Base-by-base conservation (phyloP, 1,140 invertebrate genomes). In the Zophobas morio region DNA sequence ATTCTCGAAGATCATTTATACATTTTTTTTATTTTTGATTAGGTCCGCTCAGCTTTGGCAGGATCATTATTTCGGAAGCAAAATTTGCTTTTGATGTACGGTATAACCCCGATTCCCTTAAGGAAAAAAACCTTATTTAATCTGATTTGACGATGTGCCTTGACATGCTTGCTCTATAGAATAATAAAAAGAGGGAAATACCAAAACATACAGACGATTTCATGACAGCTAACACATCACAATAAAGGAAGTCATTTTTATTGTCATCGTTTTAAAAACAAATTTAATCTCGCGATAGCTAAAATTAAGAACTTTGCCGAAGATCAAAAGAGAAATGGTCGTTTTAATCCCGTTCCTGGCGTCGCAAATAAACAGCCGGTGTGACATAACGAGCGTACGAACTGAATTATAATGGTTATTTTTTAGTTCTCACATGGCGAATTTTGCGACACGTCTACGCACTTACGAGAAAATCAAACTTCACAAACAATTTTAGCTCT, bases 61-160 rank as follows among this genome's bases (percentile, higher is more conserved):
- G 2, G 53, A 35, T 39, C 33, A 66, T 66, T 42, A 66, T 66
- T 66, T 66, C 37, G 42, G 39, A n/a, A 42, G 60, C n/a, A 33
- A 66, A 66, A 20, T 66, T 66, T 66, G 60, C 42, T 37, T 66
- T 34, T 53, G 49, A 53, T 53, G 20, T 53, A 32, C 6, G n/a
- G 37, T 60, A 60, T 60, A 39, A 60, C 32, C 35, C 36, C 5
- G 35, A 60, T 2, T 39, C 56, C 56, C 56, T 60, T 2, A 35
- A 39, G 56, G 56, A 6, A 32, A 32, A 35, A 60, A 60, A 40
- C 39, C 39, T 42, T 51, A 42, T 66, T 66, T 66, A 66, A 33
- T 66, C 37, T 40, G 60, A 66, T 60, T 60, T 60, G 56, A 39
- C 32, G 56, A 60, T 35, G 6, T 36, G 56, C 56, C 56, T 60